Evolutionary conservation across 2,113 vertebrate genomes (phyloP).

Genomic region (Desmodus rotundus): DNA sequence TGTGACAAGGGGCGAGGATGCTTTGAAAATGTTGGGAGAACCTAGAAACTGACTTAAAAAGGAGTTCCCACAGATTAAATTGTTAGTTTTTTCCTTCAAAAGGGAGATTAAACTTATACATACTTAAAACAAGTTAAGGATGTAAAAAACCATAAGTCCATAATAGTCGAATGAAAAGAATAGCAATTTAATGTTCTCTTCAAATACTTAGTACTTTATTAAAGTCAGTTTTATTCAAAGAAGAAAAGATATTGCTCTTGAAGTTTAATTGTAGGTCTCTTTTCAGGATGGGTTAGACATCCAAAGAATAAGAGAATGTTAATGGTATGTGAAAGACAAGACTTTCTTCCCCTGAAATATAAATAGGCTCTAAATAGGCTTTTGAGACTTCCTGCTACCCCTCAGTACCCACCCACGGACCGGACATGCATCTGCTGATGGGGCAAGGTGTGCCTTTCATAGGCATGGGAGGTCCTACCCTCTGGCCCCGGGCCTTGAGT

Average conservation of each 20-base stretch:
- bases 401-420: constrained; percentile 34
- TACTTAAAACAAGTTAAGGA: constrained; percentile 37
- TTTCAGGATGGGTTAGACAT: not conserved
- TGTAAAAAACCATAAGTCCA: not conserved
- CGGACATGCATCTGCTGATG: constrained; percentile 21
- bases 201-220: constrained; percentile 17
- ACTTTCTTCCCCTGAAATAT: constrained; percentile 13
- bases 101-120: constrained; percentile 8
- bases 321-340: constrained; percentile 38
- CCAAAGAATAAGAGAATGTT: not conserved
- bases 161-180: constrained; percentile 20
- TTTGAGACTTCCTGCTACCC: constrained; percentile 40
- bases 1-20: constrained; percentile 11
- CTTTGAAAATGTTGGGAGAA: not conserved
- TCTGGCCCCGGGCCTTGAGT: not conserved
- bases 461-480: not conserved
- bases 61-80: not conserved
- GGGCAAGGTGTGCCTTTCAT: not conserved
- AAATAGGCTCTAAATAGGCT: constrained; percentile 36
- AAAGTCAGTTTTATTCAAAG: constrained; percentile 25
- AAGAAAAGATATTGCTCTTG: not conserved
- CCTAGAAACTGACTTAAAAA: not conserved
- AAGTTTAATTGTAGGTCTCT: constrained; percentile 1
- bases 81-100: constrained; percentile 17
- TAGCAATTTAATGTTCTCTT: not conserved